These are phyloP conservation scores for Drosophila antonietae DNA, from an alignment of 2,888 invertebrate genomes.

Conservation along the genomic window DNA sequence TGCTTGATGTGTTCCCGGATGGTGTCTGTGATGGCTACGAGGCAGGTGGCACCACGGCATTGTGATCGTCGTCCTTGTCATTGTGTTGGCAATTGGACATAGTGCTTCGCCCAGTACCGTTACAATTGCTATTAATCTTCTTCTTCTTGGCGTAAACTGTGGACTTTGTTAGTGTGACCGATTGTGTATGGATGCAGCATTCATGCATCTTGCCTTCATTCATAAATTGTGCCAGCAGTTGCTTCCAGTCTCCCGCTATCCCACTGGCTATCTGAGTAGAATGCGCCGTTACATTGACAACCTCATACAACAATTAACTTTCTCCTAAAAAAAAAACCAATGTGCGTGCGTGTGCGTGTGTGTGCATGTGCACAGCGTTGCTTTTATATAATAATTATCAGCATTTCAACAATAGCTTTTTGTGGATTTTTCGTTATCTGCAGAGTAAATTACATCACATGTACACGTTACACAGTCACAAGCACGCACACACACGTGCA, in stretches of 20 bases:
- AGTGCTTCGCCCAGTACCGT: conserved; percentile 5
- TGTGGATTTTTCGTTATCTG: conserved; percentile 47
- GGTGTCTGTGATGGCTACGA: conserved; percentile 27
- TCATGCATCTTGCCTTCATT: conserved; percentile 43
- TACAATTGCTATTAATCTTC: background rate
- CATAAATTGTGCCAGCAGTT: background rate
- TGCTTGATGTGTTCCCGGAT: conserved; percentile 32
- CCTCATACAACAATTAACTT: conserved; percentile 23
- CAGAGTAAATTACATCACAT: conserved; percentile 66
- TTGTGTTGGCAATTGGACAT: conserved; percentile 14
- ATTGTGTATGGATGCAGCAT: conserved; percentile 39
- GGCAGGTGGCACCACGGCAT: background rate
- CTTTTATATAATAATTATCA: conserved; percentile 42
- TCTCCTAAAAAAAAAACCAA: conserved; percentile 18
- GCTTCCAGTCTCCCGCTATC: background rate
- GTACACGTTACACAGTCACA: conserved; percentile 12
- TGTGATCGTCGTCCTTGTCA: background rate
- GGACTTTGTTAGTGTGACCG: conserved; percentile 39
- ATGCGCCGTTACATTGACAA: background rate
- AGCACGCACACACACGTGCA: conserved; percentile 2
- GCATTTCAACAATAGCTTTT: conserved; percentile 6
- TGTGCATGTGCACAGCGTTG: conserved; percentile 19
- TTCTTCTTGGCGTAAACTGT: conserved; percentile 1
- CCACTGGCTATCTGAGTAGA: background rate
- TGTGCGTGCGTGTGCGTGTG: conserved; percentile 7